Base-by-base conservation (phyloP, 2,888 invertebrate genomes). In the Ctenicera cuprea region DNA sequence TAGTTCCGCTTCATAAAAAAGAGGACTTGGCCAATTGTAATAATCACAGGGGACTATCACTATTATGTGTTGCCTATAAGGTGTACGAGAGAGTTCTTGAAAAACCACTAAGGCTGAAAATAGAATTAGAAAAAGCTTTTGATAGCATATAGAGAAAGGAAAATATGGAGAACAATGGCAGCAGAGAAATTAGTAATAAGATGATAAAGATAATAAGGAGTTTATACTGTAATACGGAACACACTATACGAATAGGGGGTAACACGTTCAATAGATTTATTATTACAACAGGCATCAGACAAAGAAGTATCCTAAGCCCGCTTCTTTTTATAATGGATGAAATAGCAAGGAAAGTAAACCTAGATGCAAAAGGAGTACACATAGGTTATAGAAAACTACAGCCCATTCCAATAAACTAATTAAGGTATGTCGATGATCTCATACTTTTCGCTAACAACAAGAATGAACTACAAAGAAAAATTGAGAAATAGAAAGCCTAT, bases 81-180 rank as follows among this genome's bases (percentile, higher is more conserved):
- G 18, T 4, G n/a, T 45, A 45, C 45, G 3, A 45, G 45, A 14
- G 12, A 12, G 45, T 12, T n/a, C n/a, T 38, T 11, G 2, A 38
- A 11, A 12, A 38, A 8, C 38, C 5, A 3, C 26, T 5, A 26
- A 3, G 26, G 26, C 26, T 26, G 26, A 26, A 2, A 26, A 26
- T 26, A 26, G n/a, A 4, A n/a, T n/a, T n/a, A n/a, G n/a, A n/a
- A n/a, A n/a, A n/a, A n/a, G n/a, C n/a, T n/a, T n/a, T n/a, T n/a
- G n/a, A n/a, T n/a, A n/a, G n/a, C n/a, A n/a, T n/a, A n/a, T n/a
- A n/a, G n/a, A n/a, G n/a, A n/a, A n/a, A n/a, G n/a, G 45, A 14
- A 45, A 45, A 45, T 45, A 16, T 45, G 45, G 45, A 16, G 16
- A 45, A 45, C 45, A 45, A 45, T 45, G 16, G n/a, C 7, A 18